A percentile compares a stretch with the other conserved stretches of the same genome.
Evolutionary conservation across 2,888 invertebrate species (phyloP).

Genomic region (Caenorhabditis drosophilae): DNA sequence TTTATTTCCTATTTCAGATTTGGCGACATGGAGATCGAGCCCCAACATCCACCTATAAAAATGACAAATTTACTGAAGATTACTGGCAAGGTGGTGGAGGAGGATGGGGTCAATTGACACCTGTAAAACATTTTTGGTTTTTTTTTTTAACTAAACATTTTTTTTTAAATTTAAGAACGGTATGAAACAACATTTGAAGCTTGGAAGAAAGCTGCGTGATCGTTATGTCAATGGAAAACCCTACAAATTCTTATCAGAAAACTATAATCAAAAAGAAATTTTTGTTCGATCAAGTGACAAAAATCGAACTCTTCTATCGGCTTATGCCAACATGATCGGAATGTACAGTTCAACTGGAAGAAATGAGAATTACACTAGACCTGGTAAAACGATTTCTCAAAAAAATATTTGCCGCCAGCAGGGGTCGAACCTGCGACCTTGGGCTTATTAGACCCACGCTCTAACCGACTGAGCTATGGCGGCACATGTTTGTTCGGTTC

Average conservation of each 20-base stretch:
- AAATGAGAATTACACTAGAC: constrained; percentile 13
- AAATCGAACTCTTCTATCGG: constrained; percentile 79
- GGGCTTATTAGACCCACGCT: constrained; percentile 69
- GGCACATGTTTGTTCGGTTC: constrained; percentile 26
- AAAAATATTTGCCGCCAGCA: constrained; percentile 63
- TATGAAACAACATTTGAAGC: constrained; percentile 43
- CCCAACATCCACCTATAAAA: constrained; percentile 45
- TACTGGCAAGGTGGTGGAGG: constrained; percentile 37
- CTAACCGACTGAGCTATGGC: constrained; percentile 68
- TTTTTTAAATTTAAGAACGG: constrained; percentile 34
- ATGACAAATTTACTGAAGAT: constrained; percentile 35
- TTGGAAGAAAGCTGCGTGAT: constrained; percentile 37
- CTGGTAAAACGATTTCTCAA: not conserved
- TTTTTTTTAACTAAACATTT: too few relatives aligned
- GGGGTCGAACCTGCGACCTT: constrained; percentile 69
- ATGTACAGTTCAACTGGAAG: constrained; percentile 24
- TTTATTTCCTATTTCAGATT: constrained; percentile 29
- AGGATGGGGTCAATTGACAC: constrained; percentile 50
- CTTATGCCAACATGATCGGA: constrained; percentile 67
- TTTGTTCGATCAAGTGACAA: constrained; percentile 81
- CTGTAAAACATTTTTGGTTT: too few relatives aligned
- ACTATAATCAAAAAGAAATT: constrained; percentile 65
- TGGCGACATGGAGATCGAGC: constrained; percentile 61
- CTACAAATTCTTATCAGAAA: constrained; percentile 15
- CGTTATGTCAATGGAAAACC: constrained; percentile 41